Base-by-base conservation (phyloP, 2,888 invertebrate species). In the Polyommatus iphigenia region DNA sequence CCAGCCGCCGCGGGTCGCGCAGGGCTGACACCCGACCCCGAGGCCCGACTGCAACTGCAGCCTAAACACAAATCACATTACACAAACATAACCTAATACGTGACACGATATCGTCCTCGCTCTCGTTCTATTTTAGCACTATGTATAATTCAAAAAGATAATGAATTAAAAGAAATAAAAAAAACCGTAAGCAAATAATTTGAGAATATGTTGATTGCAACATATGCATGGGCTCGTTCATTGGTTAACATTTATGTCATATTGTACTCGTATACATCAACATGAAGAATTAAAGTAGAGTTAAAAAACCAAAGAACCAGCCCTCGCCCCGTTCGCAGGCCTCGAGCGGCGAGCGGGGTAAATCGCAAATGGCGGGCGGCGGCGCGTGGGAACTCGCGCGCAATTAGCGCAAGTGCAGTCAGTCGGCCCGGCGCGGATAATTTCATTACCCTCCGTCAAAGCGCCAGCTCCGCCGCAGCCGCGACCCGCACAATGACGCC, bases 381-480 rank as follows among this genome's bases (percentile, higher is more conserved):
- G 46, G 24, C 59, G 57, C 77, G 77, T 77, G 77, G 77, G 77
- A 77, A 77, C 54, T 57, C 57, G 4, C 36, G 36, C 36, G 54
- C 32, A 78, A 76, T 76, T 71, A 46, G 73, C 62, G 72, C 77
- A 62, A 77, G 78, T 72, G 59, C 76, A 72, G 20, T 15, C 54
- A 78, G 36, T 50, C 32, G 73, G 46, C 59, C 57, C 57, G 18
- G 71, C 78, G 75, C 75, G 41, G 50, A 41, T 78, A 32, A 78
- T 76, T 78, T 76, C n/a, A 78, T 78, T 78, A 50, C 75, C 73
- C 62, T 46, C 46, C 32, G 15, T 75, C 59, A 67, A 62, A 67
- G 75, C 67, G 54, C 24, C 15, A 46, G 75, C 75, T 75, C 46
- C 24, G 62, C 62, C 24, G 5, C 10, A 29, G 24, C 29, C 15